Percentiles rank a stretch among this genome's conserved stretches.
Evolutionary conservation across 1,140 invertebrate genomes (phyloP).

Genomic region (Acyrthosiphon pisum): DNA sequence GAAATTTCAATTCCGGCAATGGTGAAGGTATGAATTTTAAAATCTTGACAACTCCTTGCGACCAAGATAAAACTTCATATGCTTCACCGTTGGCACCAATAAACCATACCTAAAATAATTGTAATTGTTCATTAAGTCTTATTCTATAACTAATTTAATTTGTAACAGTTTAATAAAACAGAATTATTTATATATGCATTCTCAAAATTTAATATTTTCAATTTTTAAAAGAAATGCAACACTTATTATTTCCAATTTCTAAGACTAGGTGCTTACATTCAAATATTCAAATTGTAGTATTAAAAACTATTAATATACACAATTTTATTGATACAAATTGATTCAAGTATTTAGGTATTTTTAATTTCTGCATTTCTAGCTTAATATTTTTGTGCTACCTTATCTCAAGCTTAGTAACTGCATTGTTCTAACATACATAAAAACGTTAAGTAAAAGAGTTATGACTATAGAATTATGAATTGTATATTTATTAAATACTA

Average conservation of each 20-base stretch:
- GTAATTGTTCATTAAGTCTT: no score
- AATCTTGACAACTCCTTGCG: constrained; percentile 83
- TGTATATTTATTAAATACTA: no score
- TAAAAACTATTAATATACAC: not conserved
- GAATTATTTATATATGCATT: no score
- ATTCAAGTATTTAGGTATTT: not conserved
- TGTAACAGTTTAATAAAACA: no score
- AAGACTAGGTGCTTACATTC: not conserved
- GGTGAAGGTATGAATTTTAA: constrained; percentile 85
- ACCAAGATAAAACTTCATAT: constrained; percentile 88
- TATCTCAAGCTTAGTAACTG: no score
- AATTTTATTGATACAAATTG: not conserved
- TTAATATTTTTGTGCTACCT: not conserved
- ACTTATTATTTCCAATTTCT: not conserved
- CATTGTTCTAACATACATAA: no score
- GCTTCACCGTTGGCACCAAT: constrained; percentile 86
- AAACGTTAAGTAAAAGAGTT: no score
- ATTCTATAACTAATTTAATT: no score
- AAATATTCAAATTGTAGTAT: no score
- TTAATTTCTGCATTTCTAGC: not conserved
- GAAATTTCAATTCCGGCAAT: constrained; percentile 63
- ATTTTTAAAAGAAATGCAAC: not conserved
- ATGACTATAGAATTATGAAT: no score
- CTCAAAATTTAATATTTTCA: not conserved
- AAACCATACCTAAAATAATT: constrained; percentile 71